A percentile compares a stretch with the other conserved stretches of the same genome.
Evolutionary conservation across 1,140 invertebrate species (phyloP).

Genomic region (Whitmania pigra): DNA sequence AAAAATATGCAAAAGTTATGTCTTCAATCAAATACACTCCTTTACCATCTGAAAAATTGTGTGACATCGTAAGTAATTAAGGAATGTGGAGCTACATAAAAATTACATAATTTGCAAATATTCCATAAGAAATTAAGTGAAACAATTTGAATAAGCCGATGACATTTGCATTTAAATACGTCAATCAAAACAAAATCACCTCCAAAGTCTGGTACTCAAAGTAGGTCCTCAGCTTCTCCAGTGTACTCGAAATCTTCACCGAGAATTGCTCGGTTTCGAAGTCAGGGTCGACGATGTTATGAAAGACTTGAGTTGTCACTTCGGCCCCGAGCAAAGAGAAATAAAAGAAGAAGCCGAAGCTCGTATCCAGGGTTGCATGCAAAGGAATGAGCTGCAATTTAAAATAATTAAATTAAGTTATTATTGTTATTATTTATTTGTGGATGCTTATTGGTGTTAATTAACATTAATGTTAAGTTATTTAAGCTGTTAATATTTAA

Average conservation of each 20-base stretch:
- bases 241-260: slow-evolving; percentile 38
- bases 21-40: too few species aligned
- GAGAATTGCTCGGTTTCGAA: slow-evolving; percentile 44
- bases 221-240: slow-evolving; percentile 38
- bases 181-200: not conserved
- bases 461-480: too few species aligned
- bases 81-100: too few species aligned
- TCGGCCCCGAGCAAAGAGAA: slow-evolving; percentile 45
- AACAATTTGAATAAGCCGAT: slow-evolving; percentile 13
- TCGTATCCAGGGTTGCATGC: slow-evolving; percentile 30
- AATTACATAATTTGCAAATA: too few species aligned
- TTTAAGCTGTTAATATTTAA: too few species aligned
- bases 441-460: too few species aligned
- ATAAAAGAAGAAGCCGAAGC: slow-evolving; percentile 42
- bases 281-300: slow-evolving; percentile 39
- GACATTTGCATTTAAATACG: not conserved
- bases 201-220: slow-evolving; percentile 33
- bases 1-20: too few species aligned
- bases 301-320: slow-evolving; percentile 43
- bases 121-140: slow-evolving; percentile 10
- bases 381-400: slow-evolving; percentile 38
- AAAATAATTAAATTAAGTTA: slow-evolving; percentile 22
- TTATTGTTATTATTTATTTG: too few species aligned
- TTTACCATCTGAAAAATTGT: too few species aligned
- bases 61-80: too few species aligned